Base-by-base conservation (phyloP, 1,140 invertebrate genomes). In the Drosophila suzukii region DNA sequence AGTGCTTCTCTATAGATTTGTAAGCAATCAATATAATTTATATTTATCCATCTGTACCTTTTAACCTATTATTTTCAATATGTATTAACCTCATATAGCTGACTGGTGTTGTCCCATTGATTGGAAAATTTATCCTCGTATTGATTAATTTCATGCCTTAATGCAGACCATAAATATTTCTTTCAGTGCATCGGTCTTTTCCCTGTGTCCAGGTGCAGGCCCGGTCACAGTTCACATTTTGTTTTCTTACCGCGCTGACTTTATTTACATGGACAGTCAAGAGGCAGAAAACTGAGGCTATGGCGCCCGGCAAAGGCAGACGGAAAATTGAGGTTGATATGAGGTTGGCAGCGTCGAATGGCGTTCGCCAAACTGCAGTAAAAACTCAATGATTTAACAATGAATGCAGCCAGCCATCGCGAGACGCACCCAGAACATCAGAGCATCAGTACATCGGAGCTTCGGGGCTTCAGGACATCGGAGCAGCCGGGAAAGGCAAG, bases 321-420 rank as follows among this genome's bases (percentile, higher is more conserved):
- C 47, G 30, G 60, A 62, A 62, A 88, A 88, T 89, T 89, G 80
- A 88, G 84, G 84, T 89, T 88, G 58, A 83, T 89, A 80, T 79
- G 71, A 68, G 65, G 62, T 70, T 54, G 67, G 41, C 67, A 71
- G 67, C 67, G 66, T 71, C 67, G 67, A 72, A 72, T 71, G 51
- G 65, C 66, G 68, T 72, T 72, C 70, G 84, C 84, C 80, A 89
- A 88, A 88, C 84, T 88, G 84, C 84, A 88, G 84, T 76, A 84
- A 88, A 88, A 88, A 89, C 84, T 71, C 84, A 88, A 88, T 88
- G 84, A 89, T 88, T 88, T 88, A 88, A 88, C 84, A 88, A 88
- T 88, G 84, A 88, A 88, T 88, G 84, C 84, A 88, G 75, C 78
- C 56, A 70, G 47, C 41, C 63, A 58, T 65, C 50, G 67, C 59